Evolutionary conservation across 1,140 invertebrate species (phyloP), one percentile per base, ranked within the genome.

Genomic region (Heliconius congener): DNA sequence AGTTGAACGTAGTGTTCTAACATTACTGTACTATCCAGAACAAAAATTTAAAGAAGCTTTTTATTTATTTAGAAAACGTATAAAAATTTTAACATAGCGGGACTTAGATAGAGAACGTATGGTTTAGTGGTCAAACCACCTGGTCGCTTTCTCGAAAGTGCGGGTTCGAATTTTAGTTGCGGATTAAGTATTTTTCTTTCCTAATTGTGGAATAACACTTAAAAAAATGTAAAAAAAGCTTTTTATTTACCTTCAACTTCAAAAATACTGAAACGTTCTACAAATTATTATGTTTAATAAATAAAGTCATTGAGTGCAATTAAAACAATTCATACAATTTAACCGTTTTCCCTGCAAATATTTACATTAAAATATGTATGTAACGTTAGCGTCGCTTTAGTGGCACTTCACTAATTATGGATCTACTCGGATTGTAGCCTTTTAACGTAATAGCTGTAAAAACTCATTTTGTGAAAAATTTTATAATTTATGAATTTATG

Each of bases 271-370:
- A 37, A 37, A 37, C 34, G 34, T 6, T 37, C 5, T 37, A 37
- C 0, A 37, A 37, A 37, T 6, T 37, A 37, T 37, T 6, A 37
- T 37, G 4, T 60, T 27, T 27, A 8, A 27, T 66, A 16, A 8
- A 27, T 66, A 30, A 66, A 4, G 23, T 66, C 23, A 23, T 8
- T 16, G 11, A 66, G 23, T 30, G 23, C 60, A 66, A 30, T 66
- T 66, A 27, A 66, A n/a, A 66, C 27, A 66, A 66, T 13, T 66
- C 60, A 66, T 66, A 66, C 60, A 66, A 27, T 30, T 66, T 11
- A 66, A 30, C 27, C 27, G 27, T 27, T 16, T 30, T 19, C 23
- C 60, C 11, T 30, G 60, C 60, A 66, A 66, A 66, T 30, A 66
- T 66, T 23, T 66, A 66, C 60, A 46, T 46, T 46, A 5, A 46